These are phyloP conservation scores for Eupithecia insigniata DNA, from an alignment of 2,888 invertebrate genomes.

Conservation along the genomic window DNA sequence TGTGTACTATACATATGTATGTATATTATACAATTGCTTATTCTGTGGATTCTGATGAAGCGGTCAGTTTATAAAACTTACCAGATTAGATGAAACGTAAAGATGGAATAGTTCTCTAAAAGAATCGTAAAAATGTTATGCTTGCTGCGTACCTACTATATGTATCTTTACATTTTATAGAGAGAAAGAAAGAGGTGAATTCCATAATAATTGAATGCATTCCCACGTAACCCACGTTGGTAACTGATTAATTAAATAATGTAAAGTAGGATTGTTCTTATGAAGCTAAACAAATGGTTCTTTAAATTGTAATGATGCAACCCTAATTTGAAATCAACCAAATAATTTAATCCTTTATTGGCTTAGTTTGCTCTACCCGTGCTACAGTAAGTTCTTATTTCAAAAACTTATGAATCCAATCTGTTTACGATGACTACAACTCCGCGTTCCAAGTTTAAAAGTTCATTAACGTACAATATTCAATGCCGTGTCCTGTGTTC, in stretches of 20 bases:
- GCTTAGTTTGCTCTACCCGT: neutral
- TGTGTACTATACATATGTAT: no score
- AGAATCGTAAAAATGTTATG: slow-evolving; percentile 30
- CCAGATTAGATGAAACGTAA: slow-evolving; percentile 32
- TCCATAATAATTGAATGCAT: neutral
- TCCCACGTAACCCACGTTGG: neutral
- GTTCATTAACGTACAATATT: slow-evolving; percentile 60
- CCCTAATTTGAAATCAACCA: neutral
- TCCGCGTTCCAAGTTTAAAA: slow-evolving; percentile 56
- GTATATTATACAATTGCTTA: neutral
- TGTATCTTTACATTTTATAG: neutral
- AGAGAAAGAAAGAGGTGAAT: neutral
- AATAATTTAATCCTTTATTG: neutral
- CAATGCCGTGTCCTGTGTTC: slow-evolving; percentile 51
- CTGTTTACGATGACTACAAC: slow-evolving; percentile 46
- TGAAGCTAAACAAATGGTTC: no score
- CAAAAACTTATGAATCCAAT: slow-evolving; percentile 49
- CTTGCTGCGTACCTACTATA: neutral
- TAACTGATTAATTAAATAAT: neutral
- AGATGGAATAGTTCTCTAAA: slow-evolving; percentile 32
- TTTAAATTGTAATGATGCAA: neutral
- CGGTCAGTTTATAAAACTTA: slow-evolving; percentile 37
- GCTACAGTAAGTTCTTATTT: slow-evolving; percentile 38
- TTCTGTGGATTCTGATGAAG: slow-evolving; percentile 39
- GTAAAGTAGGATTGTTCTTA: neutral